Base-by-base conservation (phyloP, 2,888 invertebrate species). In the Eugnorisma glareosa region DNA sequence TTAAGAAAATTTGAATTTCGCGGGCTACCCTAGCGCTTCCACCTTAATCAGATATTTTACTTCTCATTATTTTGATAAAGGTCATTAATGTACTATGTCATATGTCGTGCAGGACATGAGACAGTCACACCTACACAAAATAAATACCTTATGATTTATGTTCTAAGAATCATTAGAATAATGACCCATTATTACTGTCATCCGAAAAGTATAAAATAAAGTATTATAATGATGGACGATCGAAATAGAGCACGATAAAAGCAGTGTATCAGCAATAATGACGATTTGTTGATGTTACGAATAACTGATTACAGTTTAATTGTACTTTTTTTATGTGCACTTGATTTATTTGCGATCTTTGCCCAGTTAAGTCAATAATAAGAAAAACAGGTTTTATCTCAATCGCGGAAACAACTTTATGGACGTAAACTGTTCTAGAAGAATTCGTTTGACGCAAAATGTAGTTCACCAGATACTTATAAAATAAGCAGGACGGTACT, bases 251-350 rank as follows among this genome's bases (percentile, higher is more conserved):
- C 74, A 78, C 68, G 40, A 70, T 31, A 73, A 64, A 70, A 66
- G 13, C 13, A 69, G 43, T 75, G 70, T 82, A 78, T 79, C 76
- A 68, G 66, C 63, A 77, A 72, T 76, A 75, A 84, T 76, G 37
- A 68, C 43, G 31, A 69, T 76, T 59, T 67, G 64, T 73, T 72
- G 48, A 72, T 64, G 51, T 51, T 48, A 51, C 18, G 35, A 73
- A 72, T 75, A 73, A 69, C 51, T 78, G 43, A 77, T 77, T 79
- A 68, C 48, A 64, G 0, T 70, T 71, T 77, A 82, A 80, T 78
- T 35, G 59, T 45, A 43, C 54, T 15, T 66, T 59, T 59, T 77
- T 73, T 72, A 75, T 72, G 37, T 69, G 4, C 59, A 45, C 35
- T 54, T 67, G 43, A 79, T 75, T 28, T 67, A 63, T 71, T 85